A percentile compares a stretch with the other conserved stretches of the same genome.
Conservation (phyloP, 2,888 invertebrate genomes). For the Hirtodrosophila confusa region DNA sequence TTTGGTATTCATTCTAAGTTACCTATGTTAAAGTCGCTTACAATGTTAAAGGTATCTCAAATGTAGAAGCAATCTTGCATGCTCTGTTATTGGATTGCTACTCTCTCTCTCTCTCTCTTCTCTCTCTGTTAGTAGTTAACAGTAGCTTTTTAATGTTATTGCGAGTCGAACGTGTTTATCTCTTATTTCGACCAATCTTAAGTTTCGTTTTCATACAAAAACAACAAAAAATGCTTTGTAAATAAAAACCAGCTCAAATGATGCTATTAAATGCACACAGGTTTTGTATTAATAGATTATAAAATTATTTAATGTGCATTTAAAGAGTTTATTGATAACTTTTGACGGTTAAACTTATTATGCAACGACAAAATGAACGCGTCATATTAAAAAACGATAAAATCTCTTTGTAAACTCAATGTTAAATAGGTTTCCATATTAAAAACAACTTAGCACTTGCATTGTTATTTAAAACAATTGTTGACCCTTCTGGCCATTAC, state of each 20-base stretch:
- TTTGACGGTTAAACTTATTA: too few species aligned
- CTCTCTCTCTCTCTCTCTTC: background rate
- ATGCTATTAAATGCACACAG: too few species aligned
- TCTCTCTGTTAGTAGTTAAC: background rate
- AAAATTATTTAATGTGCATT: too few species aligned
- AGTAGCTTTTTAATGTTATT: background rate
- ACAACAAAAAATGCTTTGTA: too few species aligned
- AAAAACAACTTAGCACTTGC: slow-evolving; percentile 7
- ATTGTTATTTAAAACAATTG: slow-evolving; percentile 34
- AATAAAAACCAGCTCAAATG: too few species aligned
- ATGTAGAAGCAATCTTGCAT: background rate
- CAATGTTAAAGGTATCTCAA: background rate
- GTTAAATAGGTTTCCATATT: slow-evolving; percentile 12
- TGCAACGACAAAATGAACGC: background rate
- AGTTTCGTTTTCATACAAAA: background rate
- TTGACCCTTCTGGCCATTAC: slow-evolving; percentile 25
- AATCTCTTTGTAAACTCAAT: slow-evolving; percentile 2
- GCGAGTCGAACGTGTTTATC: background rate
- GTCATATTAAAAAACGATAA: background rate
- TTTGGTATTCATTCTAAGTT: too few species aligned
- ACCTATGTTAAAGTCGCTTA: background rate
- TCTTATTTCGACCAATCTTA: too few species aligned
- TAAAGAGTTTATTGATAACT: too few species aligned
- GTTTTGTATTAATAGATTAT: too few species aligned
- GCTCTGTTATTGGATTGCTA: too few species aligned